Conservation (phyloP, 2,888 invertebrate species). For the Bellardia pandia region DNA sequence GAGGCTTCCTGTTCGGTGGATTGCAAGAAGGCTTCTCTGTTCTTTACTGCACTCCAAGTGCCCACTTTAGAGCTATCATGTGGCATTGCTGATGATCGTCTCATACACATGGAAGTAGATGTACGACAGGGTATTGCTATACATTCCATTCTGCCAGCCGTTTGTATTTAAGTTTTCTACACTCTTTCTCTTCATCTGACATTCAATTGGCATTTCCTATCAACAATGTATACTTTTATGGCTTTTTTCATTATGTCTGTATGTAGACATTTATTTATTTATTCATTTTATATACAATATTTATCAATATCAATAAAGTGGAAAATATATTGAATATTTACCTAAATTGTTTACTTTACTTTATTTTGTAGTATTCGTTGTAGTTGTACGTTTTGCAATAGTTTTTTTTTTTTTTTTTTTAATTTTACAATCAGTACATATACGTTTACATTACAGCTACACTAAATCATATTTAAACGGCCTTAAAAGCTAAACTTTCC, state of each 20-base stretch:
- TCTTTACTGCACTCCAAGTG: conserved; percentile 91
- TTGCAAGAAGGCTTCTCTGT: conserved; percentile 91
- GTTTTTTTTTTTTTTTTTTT: not conserved
- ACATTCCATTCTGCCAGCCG: conserved; percentile 92
- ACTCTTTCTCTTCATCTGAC: conserved; percentile 29
- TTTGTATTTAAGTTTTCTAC: conserved; percentile 81
- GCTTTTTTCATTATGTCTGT: conserved; percentile 21
- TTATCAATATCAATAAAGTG: conserved; percentile 66
- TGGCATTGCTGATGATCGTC: conserved; percentile 89
- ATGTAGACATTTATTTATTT: conserved; percentile 18
- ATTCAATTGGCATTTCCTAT: conserved; percentile 25
- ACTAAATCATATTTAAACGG: not conserved
- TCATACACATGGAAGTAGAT: conserved; percentile 90
- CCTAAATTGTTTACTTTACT: conserved; percentile 45
- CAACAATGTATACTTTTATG: conserved; percentile 32
- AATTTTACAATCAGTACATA: not conserved
- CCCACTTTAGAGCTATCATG: conserved; percentile 90
- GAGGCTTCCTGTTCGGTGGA: conserved; percentile 88
- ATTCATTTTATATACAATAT: conserved; percentile 13
- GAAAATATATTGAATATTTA: conserved; percentile 63
- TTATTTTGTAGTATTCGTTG: conserved; percentile 24
- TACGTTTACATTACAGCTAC: not conserved
- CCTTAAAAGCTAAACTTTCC: too few species aligned
- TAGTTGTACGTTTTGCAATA: conserved; percentile 17
- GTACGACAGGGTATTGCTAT: conserved; percentile 90